A percentile compares a stretch with the other conserved stretches of the same genome.
Conservation (phyloP, 2,113 vertebrate genomes). For the Equus quagga region DNA sequence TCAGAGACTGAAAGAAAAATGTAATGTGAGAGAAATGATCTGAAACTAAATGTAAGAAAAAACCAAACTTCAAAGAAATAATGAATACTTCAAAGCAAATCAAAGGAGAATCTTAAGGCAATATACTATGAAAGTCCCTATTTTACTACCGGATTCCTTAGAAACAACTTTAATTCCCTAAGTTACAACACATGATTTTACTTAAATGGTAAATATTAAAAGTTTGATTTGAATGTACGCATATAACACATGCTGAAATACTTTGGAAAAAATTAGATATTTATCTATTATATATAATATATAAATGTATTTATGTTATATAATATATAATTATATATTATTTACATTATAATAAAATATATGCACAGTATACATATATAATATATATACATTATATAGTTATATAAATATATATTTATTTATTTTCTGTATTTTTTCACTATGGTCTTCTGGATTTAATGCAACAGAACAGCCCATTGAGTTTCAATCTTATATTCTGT, state of each 20-base stretch:
- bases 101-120: background rate
- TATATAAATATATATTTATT: background rate
- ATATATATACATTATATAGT: background rate
- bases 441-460: background rate
- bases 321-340: background rate
- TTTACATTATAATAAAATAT: background rate
- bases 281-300: background rate
- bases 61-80: background rate
- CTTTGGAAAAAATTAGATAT: background rate
- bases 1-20: background rate
- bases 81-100: slow-evolving; percentile 1
- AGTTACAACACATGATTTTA: background rate
- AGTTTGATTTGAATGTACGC: background rate
- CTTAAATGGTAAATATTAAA: background rate
- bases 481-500: background rate
- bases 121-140: background rate
- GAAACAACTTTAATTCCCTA: slow-evolving; percentile 17
- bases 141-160: background rate
- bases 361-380: background rate
- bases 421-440: background rate
- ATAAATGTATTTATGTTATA: too few relatives aligned
- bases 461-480: background rate
- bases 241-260: background rate
- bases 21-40: background rate
- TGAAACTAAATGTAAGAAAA: slow-evolving; percentile 11